Base-by-base conservation (phyloP, 2,888 invertebrate species). In the Lutraria lutraria region DNA sequence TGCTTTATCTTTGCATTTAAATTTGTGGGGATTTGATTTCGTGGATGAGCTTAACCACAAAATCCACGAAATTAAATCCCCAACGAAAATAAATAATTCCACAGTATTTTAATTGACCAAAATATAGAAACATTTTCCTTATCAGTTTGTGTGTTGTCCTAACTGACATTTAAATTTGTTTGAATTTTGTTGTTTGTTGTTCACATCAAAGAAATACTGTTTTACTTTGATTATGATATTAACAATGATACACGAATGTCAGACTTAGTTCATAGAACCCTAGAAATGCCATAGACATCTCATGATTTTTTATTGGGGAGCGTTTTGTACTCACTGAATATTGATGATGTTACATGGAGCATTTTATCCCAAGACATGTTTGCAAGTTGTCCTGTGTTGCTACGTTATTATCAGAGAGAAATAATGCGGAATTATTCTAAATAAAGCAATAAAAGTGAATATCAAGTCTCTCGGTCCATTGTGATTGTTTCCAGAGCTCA, bases 361-460 rank as follows among this genome's bases (percentile, higher is more conserved):
- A n/a, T 52, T 29, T 1, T 25, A 52, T 25, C 25, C 53, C 53
- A n/a, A 81, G 54, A 81, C 52, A 81, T 53, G 25, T 54, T 81
- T 53, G 52, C 53, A 81, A 81, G n/a, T 53, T 60, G 56, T 85
- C 80, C 60, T 80, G 21, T 56, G 80, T 85, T 85, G 85, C 80
- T 60, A 85, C 19, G 60, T 56, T 80, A 80, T 85, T 85, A 85
- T 85, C 85, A 60, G 34, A 13, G 16, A 21, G 54, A 34, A 85
- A 85, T 85, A 85, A 80, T 79, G 60, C 85, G 21, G 85, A 85
- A 85, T 85, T 85, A 85, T 85, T 79, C 85, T 80, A 60, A 87
- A 82, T 87, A 82, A 82, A 82, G 86, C 76, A 87, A 87, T 87
- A 87, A 87, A 87, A 72, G 88, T 79, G 68, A 84, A 79, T 80